Evolutionary conservation across 2,888 invertebrate genomes (phyloP).

Genomic region (Eulithis prunata): DNA sequence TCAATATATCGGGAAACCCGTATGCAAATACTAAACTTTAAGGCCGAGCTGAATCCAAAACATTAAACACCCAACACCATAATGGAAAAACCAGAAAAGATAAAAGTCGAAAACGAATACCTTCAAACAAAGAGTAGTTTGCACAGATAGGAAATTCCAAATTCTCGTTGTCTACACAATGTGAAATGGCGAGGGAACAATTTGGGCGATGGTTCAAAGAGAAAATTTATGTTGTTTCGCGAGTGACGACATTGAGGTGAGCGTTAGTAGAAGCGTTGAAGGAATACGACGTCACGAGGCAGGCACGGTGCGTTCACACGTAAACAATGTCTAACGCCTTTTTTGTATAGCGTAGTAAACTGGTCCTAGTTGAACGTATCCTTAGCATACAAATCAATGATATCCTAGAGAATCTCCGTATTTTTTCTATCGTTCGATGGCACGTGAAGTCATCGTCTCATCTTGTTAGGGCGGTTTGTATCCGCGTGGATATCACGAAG

Average conservation of each 20-base stretch:
- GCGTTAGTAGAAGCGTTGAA: slow-evolving; percentile 63
- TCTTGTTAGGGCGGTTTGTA: slow-evolving; percentile 38
- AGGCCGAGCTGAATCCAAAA: slow-evolving; percentile 53
- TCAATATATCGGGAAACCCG: slow-evolving; percentile 60
- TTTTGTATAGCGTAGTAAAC: slow-evolving; percentile 51
- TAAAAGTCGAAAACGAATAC: slow-evolving; percentile 50
- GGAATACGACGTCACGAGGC: slow-evolving; percentile 48
- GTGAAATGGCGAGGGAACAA: slow-evolving; percentile 18
- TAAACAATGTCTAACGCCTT: slow-evolving; percentile 62
- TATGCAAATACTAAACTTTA: slow-evolving; percentile 59
- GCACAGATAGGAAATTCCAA: slow-evolving; percentile 54
- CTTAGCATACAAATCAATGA: slow-evolving; percentile 53
- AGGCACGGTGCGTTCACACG: slow-evolving; percentile 61
- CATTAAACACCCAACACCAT: slow-evolving; percentile 41
- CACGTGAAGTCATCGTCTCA: slow-evolving; percentile 48
- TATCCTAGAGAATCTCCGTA: slow-evolving; percentile 69
- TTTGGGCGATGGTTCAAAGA: slow-evolving; percentile 16
- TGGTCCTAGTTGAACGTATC: slow-evolving; percentile 52
- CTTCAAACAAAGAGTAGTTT: slow-evolving; percentile 53
- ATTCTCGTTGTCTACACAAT: slow-evolving; percentile 35
- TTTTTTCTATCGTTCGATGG: slow-evolving; percentile 48
- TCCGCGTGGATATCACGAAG: slow-evolving; percentile 45
- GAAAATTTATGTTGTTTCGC: slow-evolving; percentile 1
- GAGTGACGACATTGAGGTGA: slow-evolving; percentile 57
- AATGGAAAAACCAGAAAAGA: slow-evolving; percentile 61